Evolutionary conservation across 2,888 invertebrate genomes (phyloP), one percentile per base, ranked within the genome.

Genomic region (Arctia plantaginis): DNA sequence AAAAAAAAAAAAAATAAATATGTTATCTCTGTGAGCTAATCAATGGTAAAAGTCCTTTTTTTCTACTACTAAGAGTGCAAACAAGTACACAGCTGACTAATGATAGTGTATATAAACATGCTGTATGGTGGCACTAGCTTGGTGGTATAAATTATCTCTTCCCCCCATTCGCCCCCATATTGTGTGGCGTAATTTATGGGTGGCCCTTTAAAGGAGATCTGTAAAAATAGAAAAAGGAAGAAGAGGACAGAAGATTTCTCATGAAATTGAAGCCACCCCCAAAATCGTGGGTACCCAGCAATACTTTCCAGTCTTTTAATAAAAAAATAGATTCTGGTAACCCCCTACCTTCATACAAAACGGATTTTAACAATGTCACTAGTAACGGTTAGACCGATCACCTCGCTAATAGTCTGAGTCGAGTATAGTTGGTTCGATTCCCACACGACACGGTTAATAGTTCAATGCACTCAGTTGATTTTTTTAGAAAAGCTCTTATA

Each of bases 391-490:
- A 0, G 2, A n/a, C 12, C n/a, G 51, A 55, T n/a, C 51, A 55
- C 51, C 51, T 55, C n/a, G n/a, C n/a, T 55, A 55, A 55, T n/a
- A 55, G 51, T 1, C 51, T n/a, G 51, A 0, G 51, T 20, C n/a
- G 51, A 55, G n/a, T 55, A n/a, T 23, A n/a, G 23, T 55, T 55
- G 51, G 51, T 55, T 55, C 51, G 20, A 55, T n/a, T 55, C 51
- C 51, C 51, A 55, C 23, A 55, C 51, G n/a, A 82, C 68, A 80
- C 78, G 80, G 82, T 78, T 78, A 77, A 73, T 8, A 73, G 85
- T 82, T 80, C 85, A 82, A 73, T 64, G 72, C 80, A 74, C 85
- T 69, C 39, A n/a, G 15, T 39, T 59, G 27, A 18, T 59, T 27
- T 27, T 51, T 69, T 69, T 15, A 59, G 0, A 6, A 3, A 47